Evolutionary conservation across 2,113 vertebrate species (phyloP), one percentile per base, ranked within the genome.

Genomic region (Sinocyclocheilus maitianheensis): DNA sequence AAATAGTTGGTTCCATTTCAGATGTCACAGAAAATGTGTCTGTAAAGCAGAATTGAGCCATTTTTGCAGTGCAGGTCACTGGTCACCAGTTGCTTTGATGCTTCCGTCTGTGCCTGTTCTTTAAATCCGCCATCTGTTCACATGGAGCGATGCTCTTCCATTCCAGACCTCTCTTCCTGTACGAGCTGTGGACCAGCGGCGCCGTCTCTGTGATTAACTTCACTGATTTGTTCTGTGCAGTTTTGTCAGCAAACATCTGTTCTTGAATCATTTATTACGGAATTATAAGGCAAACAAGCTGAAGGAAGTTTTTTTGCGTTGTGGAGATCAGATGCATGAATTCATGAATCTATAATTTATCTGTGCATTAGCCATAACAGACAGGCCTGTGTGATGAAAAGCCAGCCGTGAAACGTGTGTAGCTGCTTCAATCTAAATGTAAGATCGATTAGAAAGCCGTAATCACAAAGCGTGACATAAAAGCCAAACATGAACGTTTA

Each of bases 81-180:
- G 72, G 43, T 84, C 62, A 82, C 63, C 60, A 77, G 58, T 77
- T 77, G 83, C 83, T 84, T 84, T 84, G 58, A 84, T 63, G 80
- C 63, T 51, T 84, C 72, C 51, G 13, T 84, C 67, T 84, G 51
- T 37, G 82, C 7, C 53, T 75, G 82, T 16, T 26, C 69, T 74
- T 75, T 43, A 84, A 60, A 75, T 84, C 71, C 3, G 2, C 63
- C 83, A 58, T 76, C 53, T 74, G 83, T 48, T 82, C 24, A 51
- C 60, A 65, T 12, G 26, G 24, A 69, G 62, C 26, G 46, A 53
- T 22, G 63, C 46, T 71, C 18, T 34, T 79, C 55, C 18, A 12
- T 62, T 79, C 58, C 34, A 63, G 60, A 80, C 55, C 58, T 63
- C 55, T 43, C 34, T 63, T 80, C 55, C 77, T 80, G 34, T 80